Evolutionary conservation across 2,113 vertebrate species (phyloP).

Genomic region (Xenotilapia longispinis): DNA sequence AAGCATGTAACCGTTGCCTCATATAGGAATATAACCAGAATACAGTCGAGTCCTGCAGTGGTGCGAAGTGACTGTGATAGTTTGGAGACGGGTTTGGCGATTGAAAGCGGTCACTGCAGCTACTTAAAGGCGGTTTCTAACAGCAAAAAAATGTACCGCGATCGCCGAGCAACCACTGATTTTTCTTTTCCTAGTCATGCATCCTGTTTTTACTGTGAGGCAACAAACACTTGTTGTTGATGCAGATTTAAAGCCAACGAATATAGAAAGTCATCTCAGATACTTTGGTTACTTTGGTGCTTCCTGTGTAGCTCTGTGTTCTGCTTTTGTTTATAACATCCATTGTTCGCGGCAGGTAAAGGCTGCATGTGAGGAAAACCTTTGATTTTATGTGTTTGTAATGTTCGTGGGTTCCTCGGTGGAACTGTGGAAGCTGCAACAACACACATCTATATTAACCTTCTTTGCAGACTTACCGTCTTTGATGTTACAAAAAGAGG

Average conservation of each 20-base stretch:
- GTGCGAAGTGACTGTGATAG: not conserved
- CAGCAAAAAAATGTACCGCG: not conserved
- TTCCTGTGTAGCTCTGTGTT: not conserved
- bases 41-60: not conserved
- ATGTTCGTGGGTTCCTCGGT: fast-evolving
- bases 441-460: not conserved
- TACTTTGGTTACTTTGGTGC: not conserved
- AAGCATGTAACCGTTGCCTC: not conserved
- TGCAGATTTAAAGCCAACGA: not conserved
- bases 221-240: not conserved
- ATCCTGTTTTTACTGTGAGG: not conserved
- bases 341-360: not conserved
- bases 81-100: not conserved
- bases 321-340: not conserved
- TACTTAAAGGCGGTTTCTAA: not conserved
- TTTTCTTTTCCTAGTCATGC: not conserved
- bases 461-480: not conserved
- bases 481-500: not conserved
- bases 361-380: not conserved
- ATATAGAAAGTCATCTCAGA: not conserved
- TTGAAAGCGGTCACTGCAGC: not conserved
- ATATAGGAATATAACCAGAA: fast-evolving
- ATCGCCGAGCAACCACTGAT: not conserved
- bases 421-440: not conserved
- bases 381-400: not conserved